A percentile compares a stretch with the other conserved stretches of the same genome.
Conservation (phyloP, 2,888 invertebrate species). For the Napeogenes sylphis region DNA sequence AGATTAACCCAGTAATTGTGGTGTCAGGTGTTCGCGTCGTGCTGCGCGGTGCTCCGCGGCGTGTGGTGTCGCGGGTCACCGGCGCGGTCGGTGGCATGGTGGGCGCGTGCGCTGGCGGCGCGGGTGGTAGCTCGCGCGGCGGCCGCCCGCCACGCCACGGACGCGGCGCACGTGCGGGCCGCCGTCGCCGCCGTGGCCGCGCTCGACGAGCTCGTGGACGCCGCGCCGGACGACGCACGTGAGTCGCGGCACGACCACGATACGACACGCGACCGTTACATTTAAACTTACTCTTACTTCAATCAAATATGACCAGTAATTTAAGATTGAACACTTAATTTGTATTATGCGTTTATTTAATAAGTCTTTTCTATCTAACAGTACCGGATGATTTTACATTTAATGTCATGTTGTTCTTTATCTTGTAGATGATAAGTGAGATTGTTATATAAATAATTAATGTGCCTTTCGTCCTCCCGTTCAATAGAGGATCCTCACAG, state of each 20-base stretch:
- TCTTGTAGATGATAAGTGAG: no score
- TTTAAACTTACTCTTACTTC: no score
- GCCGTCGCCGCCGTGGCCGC: slow-evolving; percentile 56
- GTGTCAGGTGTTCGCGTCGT: slow-evolving; percentile 59
- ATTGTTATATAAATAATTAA: slow-evolving; percentile 3
- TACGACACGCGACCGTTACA: no score
- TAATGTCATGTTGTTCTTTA: background rate
- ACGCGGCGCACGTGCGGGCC: slow-evolving; percentile 50
- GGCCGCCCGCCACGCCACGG: slow-evolving; percentile 43
- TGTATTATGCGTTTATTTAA: no score
- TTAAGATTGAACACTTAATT: no score
- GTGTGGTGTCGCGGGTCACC: slow-evolving; percentile 50
- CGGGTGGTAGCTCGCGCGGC: slow-evolving; percentile 57
- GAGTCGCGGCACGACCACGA: slow-evolving; percentile 31
- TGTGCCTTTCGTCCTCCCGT: slow-evolving; percentile 31
- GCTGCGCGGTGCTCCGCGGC: slow-evolving; percentile 57
- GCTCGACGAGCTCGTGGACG: slow-evolving; percentile 57
- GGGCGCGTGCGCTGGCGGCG: slow-evolving; percentile 66
- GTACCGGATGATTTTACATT: background rate
- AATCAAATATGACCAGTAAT: no score
- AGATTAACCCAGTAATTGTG: background rate
- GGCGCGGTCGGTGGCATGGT: slow-evolving; percentile 53
- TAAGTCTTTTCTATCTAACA: no score
- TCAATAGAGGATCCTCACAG: slow-evolving; percentile 47
- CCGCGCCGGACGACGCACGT: slow-evolving; percentile 57